These are phyloP conservation scores for Muscicapa comitata DNA, from an alignment of 2,797 vertebrate genomes.

Conservation along the genomic window DNA sequence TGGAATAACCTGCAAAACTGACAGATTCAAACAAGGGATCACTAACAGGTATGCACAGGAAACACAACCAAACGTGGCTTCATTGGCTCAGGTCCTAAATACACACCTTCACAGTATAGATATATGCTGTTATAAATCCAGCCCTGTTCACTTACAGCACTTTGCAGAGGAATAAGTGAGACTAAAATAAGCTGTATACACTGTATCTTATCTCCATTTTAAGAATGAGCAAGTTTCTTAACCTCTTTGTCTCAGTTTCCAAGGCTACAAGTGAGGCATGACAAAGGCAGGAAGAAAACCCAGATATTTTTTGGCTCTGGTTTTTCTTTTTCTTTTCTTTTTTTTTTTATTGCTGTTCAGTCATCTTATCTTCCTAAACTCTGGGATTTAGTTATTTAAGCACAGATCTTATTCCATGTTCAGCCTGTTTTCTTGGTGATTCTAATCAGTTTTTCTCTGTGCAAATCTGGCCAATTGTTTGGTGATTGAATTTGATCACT, in stretches of 20 bases:
- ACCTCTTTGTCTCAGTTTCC: conserved; percentile 59
- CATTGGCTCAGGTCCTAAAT: background rate
- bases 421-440: background rate
- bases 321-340: background rate
- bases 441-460: background rate
- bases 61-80: background rate
- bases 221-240: conserved; percentile 44
- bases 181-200: background rate
- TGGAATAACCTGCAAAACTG: background rate
- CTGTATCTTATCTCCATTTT: conserved; percentile 30
- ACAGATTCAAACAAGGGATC: background rate
- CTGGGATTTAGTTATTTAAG: background rate
- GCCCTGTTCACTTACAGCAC: background rate
- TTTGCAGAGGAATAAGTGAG: background rate
- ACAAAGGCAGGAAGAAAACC: conserved; percentile 60
- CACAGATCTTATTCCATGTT: background rate
- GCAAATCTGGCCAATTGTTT: background rate
- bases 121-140: background rate
- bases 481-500: background rate
- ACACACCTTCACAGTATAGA: background rate
- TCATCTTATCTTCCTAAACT: background rate
- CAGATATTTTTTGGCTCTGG: conserved; percentile 1
- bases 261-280: conserved; percentile 51
- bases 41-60: background rate
- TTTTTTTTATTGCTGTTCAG: background rate